Evolutionary conservation across 2,113 vertebrate species (phyloP).

Genomic region (Varanus komodoensis): DNA sequence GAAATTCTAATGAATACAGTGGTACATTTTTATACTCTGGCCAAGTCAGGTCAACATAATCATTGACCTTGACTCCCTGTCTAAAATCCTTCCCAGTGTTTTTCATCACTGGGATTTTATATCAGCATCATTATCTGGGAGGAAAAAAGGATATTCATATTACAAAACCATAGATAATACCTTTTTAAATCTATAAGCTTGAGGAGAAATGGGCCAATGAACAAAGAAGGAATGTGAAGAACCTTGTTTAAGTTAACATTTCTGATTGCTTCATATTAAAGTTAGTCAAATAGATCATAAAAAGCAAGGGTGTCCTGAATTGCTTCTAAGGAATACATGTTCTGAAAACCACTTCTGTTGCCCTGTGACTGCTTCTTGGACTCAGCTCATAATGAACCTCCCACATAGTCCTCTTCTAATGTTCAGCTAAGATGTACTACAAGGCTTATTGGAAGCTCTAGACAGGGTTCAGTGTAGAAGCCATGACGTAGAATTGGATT

Average conservation of each 20-base stretch:
- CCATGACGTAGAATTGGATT: not conserved
- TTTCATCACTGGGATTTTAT: slow-evolving; percentile 2
- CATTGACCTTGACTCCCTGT: not conserved
- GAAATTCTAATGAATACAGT: not conserved
- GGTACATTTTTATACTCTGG: not conserved
- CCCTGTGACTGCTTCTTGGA: not conserved
- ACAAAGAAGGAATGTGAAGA: not conserved
- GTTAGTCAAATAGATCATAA: not conserved
- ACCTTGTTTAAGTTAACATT: not conserved
- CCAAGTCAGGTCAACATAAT: not conserved
- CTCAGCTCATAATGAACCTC: not conserved
- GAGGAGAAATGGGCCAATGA: not conserved
- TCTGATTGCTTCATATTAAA: not conserved
- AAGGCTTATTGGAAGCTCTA: not conserved
- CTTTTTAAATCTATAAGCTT: not conserved
- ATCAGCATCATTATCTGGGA: not conserved
- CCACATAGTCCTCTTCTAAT: not conserved
- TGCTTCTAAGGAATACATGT: not conserved
- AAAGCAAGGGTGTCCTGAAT: not conserved
- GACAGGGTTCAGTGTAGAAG: too few relatives aligned
- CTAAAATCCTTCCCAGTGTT: not conserved
- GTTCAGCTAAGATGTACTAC: not conserved
- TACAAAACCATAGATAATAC: not conserved
- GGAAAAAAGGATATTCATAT: not conserved
- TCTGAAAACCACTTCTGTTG: not conserved